These are phyloP conservation scores for Ariolimax columbianus DNA, from an alignment of 2,888 invertebrate species.

Conservation along the genomic window DNA sequence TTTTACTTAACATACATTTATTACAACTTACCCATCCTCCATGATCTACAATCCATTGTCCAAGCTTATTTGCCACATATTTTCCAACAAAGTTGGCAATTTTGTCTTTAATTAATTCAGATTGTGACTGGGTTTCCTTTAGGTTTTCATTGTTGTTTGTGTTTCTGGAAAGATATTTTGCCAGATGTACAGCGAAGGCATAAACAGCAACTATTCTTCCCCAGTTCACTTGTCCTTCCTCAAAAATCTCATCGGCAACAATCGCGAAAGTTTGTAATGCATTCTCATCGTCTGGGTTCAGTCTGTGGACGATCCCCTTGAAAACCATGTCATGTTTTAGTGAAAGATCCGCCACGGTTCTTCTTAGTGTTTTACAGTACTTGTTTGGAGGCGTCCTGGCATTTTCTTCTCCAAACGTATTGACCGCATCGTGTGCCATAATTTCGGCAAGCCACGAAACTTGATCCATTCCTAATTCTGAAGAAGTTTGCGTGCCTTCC, in stretches of 20 bases:
- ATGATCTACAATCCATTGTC: constrained; percentile 74
- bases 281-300: constrained; percentile 66
- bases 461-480: constrained; percentile 65
- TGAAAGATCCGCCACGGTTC: constrained; percentile 73
- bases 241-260: constrained; percentile 76
- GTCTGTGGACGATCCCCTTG: constrained; percentile 74
- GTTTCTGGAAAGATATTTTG: constrained; percentile 59
- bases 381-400: constrained; percentile 65
- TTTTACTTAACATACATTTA: not conserved
- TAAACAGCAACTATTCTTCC: constrained; percentile 76
- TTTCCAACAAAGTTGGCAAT: constrained; percentile 73
- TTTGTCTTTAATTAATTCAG: constrained; percentile 55
- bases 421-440: constrained; percentile 68
- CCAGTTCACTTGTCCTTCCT: constrained; percentile 76
- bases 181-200: constrained; percentile 73
- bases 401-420: constrained; percentile 62
- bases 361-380: constrained; percentile 74
- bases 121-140: not conserved
- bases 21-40: constrained; percentile 76
- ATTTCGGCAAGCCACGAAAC: constrained; percentile 68
- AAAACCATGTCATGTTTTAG: constrained; percentile 73
- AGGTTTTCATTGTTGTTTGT: not conserved
- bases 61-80: constrained; percentile 74
- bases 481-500: constrained; percentile 61
- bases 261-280: constrained; percentile 71